Percentiles rank a stretch among this genome's conserved stretches.
These are phyloP conservation scores for Nothoprocta pentlandii DNA, from an alignment of 2,113 vertebrate species.

Conservation along the genomic window DNA sequence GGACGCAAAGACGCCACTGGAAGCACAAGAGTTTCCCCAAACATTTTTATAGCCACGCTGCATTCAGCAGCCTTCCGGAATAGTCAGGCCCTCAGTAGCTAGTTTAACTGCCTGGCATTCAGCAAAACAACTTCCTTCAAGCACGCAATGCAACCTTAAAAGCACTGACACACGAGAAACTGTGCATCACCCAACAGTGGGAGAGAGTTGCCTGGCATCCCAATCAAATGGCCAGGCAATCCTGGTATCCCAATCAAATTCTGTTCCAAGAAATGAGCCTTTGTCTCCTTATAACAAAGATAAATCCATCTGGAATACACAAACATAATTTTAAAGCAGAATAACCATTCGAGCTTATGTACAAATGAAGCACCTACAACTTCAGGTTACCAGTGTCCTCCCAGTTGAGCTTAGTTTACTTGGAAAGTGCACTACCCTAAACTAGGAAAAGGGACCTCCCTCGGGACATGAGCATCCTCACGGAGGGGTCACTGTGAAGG, in stretches of 20 bases:
- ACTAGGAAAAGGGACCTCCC: background rate
- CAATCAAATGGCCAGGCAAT: background rate
- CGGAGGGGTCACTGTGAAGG: background rate
- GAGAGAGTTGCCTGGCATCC: background rate
- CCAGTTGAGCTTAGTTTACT: constrained; percentile 19
- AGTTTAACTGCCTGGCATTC: background rate
- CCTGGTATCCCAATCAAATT: constrained; percentile 1
- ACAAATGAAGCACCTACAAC: constrained; percentile 30
- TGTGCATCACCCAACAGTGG: background rate
- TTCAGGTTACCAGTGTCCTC: constrained; percentile 35
- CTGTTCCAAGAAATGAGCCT: background rate
- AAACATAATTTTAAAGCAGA: constrained; percentile 35
- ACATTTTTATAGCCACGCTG: background rate
- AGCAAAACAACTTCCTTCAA: background rate
- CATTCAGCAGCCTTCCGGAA: background rate
- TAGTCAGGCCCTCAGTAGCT: background rate
- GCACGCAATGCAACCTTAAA: background rate
- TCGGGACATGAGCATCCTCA: background rate
- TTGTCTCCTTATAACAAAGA: constrained; percentile 14
- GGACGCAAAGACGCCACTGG: background rate
- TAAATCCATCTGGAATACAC: constrained; percentile 34
- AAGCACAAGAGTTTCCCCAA: accelerated
- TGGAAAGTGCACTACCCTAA: background rate
- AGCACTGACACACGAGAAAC: background rate
- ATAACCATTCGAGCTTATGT: constrained; percentile 34